A percentile compares a stretch with the other conserved stretches of the same genome.
These are phyloP conservation scores for Telmatherina bonti DNA, from an alignment of 2,797 vertebrate genomes.

Conservation along the genomic window DNA sequence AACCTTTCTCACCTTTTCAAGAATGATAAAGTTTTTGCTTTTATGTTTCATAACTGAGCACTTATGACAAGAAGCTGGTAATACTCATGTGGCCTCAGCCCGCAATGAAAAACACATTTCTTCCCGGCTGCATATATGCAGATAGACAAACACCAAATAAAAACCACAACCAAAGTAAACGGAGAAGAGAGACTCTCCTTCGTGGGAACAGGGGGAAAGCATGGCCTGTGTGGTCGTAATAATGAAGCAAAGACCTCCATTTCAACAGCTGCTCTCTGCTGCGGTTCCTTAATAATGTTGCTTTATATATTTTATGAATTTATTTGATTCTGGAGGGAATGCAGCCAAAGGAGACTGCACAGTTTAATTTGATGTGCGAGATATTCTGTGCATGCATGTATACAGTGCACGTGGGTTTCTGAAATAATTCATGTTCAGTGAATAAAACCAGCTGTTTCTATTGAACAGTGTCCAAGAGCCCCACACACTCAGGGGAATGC, in stretches of 20 bases:
- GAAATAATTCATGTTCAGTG: conserved; percentile 71
- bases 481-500: conserved; percentile 38
- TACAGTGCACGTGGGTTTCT: conserved; percentile 51
- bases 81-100: conserved; percentile 38
- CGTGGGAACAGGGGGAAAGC: conserved; percentile 69
- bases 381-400: conserved; percentile 43
- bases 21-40: conserved; percentile 39
- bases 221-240: conserved; percentile 67
- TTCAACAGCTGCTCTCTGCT: conserved; percentile 65
- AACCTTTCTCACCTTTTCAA: conserved; percentile 1
- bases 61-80: conserved; percentile 48
- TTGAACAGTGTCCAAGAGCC: conserved; percentile 72
- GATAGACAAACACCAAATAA: conserved; percentile 71
- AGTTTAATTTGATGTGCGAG: conserved; percentile 60
- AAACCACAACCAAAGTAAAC: conserved; percentile 65
- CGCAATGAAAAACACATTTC: conserved; percentile 76
- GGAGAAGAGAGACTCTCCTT: conserved; percentile 53
- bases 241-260: conserved; percentile 62
- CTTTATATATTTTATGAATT: conserved; percentile 71
- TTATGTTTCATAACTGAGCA: conserved; percentile 49
- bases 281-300: conserved; percentile 74
- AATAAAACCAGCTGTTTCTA: conserved; percentile 81
- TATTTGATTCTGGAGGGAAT: conserved; percentile 66
- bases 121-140: conserved; percentile 42
- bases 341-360: conserved; percentile 60